Evolutionary conservation across 2,797 vertebrate genomes (phyloP).

Genomic region (Oryzias sinensis): DNA sequence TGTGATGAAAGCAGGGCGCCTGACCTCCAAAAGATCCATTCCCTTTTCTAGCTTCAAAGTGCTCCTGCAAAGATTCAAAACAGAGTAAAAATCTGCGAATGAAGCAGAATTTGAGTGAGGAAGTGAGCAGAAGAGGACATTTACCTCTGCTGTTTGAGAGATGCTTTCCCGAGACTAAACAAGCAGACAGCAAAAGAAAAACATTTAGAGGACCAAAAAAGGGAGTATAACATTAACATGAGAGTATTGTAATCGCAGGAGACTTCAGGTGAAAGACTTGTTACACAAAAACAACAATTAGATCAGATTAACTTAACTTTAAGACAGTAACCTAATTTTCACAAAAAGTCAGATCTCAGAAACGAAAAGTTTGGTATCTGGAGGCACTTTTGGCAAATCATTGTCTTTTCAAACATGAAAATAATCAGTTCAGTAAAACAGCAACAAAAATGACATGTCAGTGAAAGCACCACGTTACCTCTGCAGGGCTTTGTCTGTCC

Average conservation of each 20-base stretch:
- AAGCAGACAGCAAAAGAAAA: constrained; percentile 13
- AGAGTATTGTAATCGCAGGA: neutral
- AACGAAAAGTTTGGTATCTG: too few species aligned
- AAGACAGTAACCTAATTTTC: too few species aligned
- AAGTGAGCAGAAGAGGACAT: neutral
- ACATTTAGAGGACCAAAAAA: too few species aligned
- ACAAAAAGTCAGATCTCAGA: too few species aligned
- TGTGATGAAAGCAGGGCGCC: constrained; percentile 82
- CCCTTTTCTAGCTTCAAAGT: constrained; percentile 82
- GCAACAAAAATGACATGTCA: constrained; percentile 34
- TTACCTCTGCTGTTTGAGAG: constrained; percentile 56
- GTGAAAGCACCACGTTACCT: constrained; percentile 56
- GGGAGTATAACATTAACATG: neutral
- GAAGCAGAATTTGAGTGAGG: neutral
- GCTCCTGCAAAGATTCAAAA: constrained; percentile 40
- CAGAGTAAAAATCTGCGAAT: neutral
- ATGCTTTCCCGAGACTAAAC: constrained; percentile 54
- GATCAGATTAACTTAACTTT: too few species aligned
- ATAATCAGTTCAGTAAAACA: neutral
- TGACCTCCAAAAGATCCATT: constrained; percentile 87
- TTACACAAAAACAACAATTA: too few species aligned
- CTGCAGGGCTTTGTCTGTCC: constrained; percentile 77
- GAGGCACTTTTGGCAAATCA: neutral
- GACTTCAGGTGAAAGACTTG: neutral
- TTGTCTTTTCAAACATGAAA: too few species aligned